Evolutionary conservation across 1,140 invertebrate genomes (phyloP).

Genomic region (Fopius arisanus): DNA sequence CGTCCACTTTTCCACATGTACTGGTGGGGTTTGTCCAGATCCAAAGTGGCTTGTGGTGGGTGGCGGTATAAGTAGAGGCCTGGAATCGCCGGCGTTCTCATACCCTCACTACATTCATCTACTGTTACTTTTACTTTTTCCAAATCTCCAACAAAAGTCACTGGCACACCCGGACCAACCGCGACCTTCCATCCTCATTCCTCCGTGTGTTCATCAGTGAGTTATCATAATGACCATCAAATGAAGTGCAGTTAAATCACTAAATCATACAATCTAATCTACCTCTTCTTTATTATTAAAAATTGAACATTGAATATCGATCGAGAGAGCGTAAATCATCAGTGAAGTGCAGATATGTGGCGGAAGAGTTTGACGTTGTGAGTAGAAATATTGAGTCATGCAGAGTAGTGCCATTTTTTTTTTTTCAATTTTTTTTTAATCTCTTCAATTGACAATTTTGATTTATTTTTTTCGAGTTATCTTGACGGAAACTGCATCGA

Average conservation of each 20-base stretch:
- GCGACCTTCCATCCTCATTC: not conserved
- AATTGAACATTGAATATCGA: constrained; percentile 24
- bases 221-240: constrained; percentile 11
- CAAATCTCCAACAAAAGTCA: constrained; percentile 7
- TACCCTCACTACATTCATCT: constrained; percentile 63
- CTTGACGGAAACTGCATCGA: not conserved
- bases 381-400: constrained; percentile 42
- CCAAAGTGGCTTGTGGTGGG: constrained; percentile 56
- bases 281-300: not conserved
- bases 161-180: constrained; percentile 15
- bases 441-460: not conserved
- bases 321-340: constrained; percentile 27
- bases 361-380: constrained; percentile 54
- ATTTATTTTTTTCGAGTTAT: not conserved
- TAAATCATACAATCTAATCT: not conserved
- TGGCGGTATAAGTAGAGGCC: constrained; percentile 64
- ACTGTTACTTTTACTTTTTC: constrained; percentile 57
- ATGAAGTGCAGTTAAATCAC: constrained; percentile 1
- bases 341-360: constrained; percentile 57
- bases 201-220: constrained; percentile 38
- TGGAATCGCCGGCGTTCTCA: constrained; percentile 62
- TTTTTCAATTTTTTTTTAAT: constrained; percentile 1
- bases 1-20: constrained; percentile 51
- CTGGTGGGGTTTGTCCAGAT: constrained; percentile 50
- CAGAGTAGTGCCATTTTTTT: not conserved